Base-by-base conservation (phyloP, 2,888 invertebrate species). In the Autographa gamma region DNA sequence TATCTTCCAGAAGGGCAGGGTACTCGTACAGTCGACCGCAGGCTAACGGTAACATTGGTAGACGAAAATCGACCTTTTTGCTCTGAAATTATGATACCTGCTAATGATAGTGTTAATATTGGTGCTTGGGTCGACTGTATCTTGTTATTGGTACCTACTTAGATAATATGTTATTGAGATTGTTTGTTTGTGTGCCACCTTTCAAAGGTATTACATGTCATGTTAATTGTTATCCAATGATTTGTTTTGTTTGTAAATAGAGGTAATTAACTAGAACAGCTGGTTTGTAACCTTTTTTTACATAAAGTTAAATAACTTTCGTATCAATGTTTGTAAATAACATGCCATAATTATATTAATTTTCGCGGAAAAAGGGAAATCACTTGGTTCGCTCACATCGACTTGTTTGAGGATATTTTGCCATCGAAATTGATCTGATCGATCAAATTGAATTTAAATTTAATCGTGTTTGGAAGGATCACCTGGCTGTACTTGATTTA, bases 401-500 rank as follows among this genome's bases (percentile, higher is more conserved):
- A 64, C 56, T 71, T 63, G 54, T 56, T 18, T n/a, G 18, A 66
- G 16, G 61, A 60, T 32, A 67, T 67, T 75, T 59, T 61, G 61
- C 16, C 69, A 59, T 38, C 59, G 43, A 31, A 74, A 69, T 67
- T 70, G 32, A 77, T 61, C 65, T 31, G 63, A 63, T 78, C 58
- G 60, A 48, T 72, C 69, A 56, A 34, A 63, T 78, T 68, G 63
- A 61, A 31, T 65, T 71, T 52, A 18, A 60, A 61, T 64, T 58
- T 66, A 60, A 59, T 58, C 56, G 19, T 63, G 9, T 63, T 73
- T 63, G 31, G n/a, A 7, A 5, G 31, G 60, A 48, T 71, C 58
- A 43, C 56, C 6, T 60, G 56, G 11, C 1, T 67, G 2, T 7
- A 4, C 48, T 75, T 76, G 25, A 54, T 65, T 65, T 65, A 6